phyloP scores from a whole-genome alignment of 2,797 vertebrate species.

The Cyprinella venusta region DNA sequence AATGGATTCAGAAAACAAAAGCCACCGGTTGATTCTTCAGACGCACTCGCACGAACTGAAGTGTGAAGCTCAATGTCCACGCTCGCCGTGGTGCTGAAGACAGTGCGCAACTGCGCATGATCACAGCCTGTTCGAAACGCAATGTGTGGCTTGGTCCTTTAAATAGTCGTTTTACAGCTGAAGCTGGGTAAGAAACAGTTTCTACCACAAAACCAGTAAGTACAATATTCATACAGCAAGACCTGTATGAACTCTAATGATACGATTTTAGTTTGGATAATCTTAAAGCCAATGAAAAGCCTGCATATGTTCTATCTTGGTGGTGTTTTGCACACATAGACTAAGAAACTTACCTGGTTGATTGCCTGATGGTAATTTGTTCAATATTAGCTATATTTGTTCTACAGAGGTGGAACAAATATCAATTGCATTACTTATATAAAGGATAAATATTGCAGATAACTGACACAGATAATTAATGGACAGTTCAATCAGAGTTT shows the following conservation, averaged over 20 bases:
- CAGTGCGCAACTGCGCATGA: constrained; percentile 35
- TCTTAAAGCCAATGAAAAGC: background rate
- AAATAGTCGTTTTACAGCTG: background rate
- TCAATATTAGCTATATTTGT: background rate
- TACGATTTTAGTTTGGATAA: background rate
- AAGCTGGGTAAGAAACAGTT: background rate
- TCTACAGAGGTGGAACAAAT: background rate
- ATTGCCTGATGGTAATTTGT: background rate
- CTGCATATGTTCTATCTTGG: background rate
- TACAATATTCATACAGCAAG: background rate
- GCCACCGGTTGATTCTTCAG: constrained; percentile 79
- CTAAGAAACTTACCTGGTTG: background rate
- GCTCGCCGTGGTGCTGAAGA: constrained; percentile 65
- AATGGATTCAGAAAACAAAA: constrained; percentile 46
- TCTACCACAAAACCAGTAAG: background rate
- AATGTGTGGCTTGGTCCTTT: background rate
- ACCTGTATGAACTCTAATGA: background rate
- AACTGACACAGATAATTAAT: background rate
- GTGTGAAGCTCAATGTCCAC: constrained; percentile 67
- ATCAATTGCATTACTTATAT: background rate
- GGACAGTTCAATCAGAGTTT: background rate
- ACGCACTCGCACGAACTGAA: constrained; percentile 52
- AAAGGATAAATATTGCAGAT: background rate
- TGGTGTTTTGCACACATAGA: background rate
- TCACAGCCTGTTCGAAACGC: background rate